A percentile compares a stretch with the other conserved stretches of the same genome.
These are phyloP conservation scores for Nomada ferruginata DNA, from an alignment of 2,888 invertebrate species.

Conservation along the genomic window DNA sequence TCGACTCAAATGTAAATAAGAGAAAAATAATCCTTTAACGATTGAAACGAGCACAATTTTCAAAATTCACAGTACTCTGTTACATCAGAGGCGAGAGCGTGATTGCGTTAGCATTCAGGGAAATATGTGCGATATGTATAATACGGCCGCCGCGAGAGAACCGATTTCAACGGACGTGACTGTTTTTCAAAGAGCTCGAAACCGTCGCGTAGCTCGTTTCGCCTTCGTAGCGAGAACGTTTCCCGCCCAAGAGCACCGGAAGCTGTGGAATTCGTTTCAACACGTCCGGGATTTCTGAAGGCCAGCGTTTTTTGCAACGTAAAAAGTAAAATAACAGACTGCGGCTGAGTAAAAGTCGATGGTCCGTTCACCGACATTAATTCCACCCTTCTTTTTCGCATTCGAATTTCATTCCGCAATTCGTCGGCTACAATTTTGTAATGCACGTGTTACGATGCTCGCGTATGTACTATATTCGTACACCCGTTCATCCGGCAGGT, in stretches of 20 bases:
- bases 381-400: neutral
- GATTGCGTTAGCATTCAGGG: no score
- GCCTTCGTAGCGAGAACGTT: neutral
- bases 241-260: constrained; percentile 46
- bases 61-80: no score
- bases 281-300: constrained; percentile 41
- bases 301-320: constrained; percentile 29
- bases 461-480: neutral
- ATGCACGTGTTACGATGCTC: neutral
- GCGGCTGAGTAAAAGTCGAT: constrained; percentile 2
- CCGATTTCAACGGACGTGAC: constrained; percentile 66
- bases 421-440: neutral
- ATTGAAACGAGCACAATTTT: neutral
- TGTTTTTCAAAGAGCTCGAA: constrained; percentile 54
- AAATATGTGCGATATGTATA: neutral
- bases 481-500: no score
- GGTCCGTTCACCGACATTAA: neutral
- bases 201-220: neutral
- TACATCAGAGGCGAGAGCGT: no score
- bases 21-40: no score
- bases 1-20: no score
- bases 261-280: constrained; percentile 63
- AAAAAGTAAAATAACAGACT: neutral
- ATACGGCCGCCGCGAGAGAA: constrained; percentile 48
- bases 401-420: no score